phyloP scores from a whole-genome alignment of 1,140 invertebrate species.

The Hyles euphorbiae region DNA sequence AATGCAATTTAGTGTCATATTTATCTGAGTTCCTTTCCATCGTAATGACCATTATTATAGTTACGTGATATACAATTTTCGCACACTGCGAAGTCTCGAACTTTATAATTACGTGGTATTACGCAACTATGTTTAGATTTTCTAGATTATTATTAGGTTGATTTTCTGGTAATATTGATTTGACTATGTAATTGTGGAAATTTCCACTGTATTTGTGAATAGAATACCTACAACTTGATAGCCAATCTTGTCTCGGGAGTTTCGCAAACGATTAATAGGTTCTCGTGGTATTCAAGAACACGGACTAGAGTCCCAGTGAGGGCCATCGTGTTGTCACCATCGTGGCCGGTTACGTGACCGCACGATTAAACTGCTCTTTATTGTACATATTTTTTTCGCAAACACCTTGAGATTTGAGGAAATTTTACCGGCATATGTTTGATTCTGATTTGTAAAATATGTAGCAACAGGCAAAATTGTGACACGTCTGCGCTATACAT shows the following conservation, averaged over 20 bases:
- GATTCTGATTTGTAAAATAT: too few relatives aligned
- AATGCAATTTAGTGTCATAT: slow-evolving; percentile 25
- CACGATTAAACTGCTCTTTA: slow-evolving; percentile 36
- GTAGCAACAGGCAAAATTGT: too few relatives aligned
- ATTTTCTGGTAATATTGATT: not conserved
- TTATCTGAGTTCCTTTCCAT: slow-evolving; percentile 25
- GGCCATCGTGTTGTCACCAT: slow-evolving; percentile 34
- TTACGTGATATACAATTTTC: slow-evolving; percentile 16
- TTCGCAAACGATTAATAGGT: slow-evolving; percentile 33
- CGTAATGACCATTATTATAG: slow-evolving; percentile 18
- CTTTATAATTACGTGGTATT: slow-evolving; percentile 5
- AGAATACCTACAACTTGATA: too few relatives aligned
- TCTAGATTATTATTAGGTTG: not conserved
- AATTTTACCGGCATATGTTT: not conserved
- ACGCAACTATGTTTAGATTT: slow-evolving; percentile 3
- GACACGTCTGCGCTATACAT: too few relatives aligned
- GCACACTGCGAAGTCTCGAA: slow-evolving; percentile 11
- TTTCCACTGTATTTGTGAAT: too few relatives aligned
- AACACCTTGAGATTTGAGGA: slow-evolving; percentile 29
- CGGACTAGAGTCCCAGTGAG: slow-evolving; percentile 25
- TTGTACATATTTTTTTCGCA: slow-evolving; percentile 27
- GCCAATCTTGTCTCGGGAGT: slow-evolving; percentile 3
- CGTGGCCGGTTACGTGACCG: slow-evolving; percentile 38
- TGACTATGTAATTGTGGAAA: not conserved
- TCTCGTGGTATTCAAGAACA: slow-evolving; percentile 34